phyloP scores from a whole-genome alignment of 2,113 vertebrate genomes.

The Chauna torquata region DNA sequence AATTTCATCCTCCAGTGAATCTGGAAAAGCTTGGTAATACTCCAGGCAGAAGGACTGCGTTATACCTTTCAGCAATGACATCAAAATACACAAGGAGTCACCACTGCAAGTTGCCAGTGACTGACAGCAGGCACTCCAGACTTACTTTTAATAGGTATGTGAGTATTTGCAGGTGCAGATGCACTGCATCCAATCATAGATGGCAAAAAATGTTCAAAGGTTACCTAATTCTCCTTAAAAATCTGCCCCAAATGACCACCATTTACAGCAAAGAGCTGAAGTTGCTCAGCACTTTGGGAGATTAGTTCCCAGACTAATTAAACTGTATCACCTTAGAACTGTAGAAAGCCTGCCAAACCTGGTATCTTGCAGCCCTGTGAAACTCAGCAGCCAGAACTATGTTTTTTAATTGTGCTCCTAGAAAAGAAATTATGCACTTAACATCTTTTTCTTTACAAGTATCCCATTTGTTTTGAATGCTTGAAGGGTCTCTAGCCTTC shows the following conservation, averaged over 20 bases:
- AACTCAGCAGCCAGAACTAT: background rate
- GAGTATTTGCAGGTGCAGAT: background rate
- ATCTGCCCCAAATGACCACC: background rate
- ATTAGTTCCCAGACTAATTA: background rate
- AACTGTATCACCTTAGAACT: background rate
- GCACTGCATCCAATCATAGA: background rate
- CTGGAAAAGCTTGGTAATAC: background rate
- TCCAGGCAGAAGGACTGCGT: background rate
- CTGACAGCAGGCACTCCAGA: background rate
- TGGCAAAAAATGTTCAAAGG: background rate
- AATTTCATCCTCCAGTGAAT: background rate
- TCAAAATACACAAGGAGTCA: background rate
- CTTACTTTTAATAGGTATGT: background rate
- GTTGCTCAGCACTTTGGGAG: background rate
- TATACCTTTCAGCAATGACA: background rate
- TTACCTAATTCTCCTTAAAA: background rate
- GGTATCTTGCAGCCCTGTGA: background rate
- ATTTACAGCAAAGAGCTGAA: background rate
- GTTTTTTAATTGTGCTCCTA: background rate
- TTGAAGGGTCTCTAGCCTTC: background rate
- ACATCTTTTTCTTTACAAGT: background rate
- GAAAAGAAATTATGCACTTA: background rate
- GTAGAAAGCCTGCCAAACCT: background rate
- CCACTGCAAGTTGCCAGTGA: background rate
- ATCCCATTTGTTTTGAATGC: background rate